phyloP scores from a whole-genome alignment of 1,140 invertebrate species.

The Copidosoma floridanum region DNA sequence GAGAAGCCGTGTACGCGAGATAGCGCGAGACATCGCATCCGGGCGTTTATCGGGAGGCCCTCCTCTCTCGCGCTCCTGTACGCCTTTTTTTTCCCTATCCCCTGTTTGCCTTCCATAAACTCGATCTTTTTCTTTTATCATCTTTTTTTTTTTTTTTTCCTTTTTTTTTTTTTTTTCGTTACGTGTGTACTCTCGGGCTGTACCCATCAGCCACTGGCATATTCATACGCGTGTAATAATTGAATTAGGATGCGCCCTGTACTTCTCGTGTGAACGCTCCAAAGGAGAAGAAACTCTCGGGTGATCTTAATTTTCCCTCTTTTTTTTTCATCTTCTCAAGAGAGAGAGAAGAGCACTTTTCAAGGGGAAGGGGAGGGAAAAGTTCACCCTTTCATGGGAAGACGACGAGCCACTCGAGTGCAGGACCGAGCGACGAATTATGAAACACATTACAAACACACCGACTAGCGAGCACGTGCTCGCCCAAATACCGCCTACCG shows the following conservation, averaged over 20 bases:
- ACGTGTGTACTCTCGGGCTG: background rate
- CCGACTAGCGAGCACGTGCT: constrained; percentile 28
- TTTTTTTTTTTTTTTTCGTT: constrained; percentile 3
- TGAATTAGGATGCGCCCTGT: constrained; percentile 28
- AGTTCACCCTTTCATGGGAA: constrained; percentile 10
- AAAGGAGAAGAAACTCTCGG: background rate
- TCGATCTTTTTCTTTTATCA: too few species aligned
- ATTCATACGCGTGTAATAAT: constrained; percentile 26
- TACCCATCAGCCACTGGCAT: too few species aligned
- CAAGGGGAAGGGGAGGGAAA: constrained; percentile 4
- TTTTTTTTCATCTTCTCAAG: background rate
- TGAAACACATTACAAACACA: constrained; percentile 49
- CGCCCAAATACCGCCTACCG: constrained; percentile 40
- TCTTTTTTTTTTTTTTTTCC: too few species aligned
- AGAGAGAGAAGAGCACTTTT: background rate
- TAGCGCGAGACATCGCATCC: constrained; percentile 24
- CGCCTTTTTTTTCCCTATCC: background rate
- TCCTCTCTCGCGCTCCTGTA: background rate
- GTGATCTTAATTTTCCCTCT: constrained; percentile 15
- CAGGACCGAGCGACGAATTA: constrained; percentile 40
- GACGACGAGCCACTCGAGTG: constrained; percentile 5
- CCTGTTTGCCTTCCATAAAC: constrained; percentile 23
- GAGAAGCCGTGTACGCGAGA: background rate
- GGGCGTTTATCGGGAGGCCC: constrained; percentile 24
- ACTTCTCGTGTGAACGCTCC: constrained; percentile 19